Conservation (phyloP, 2,797 vertebrate genomes). For the Chromis chromis region DNA sequence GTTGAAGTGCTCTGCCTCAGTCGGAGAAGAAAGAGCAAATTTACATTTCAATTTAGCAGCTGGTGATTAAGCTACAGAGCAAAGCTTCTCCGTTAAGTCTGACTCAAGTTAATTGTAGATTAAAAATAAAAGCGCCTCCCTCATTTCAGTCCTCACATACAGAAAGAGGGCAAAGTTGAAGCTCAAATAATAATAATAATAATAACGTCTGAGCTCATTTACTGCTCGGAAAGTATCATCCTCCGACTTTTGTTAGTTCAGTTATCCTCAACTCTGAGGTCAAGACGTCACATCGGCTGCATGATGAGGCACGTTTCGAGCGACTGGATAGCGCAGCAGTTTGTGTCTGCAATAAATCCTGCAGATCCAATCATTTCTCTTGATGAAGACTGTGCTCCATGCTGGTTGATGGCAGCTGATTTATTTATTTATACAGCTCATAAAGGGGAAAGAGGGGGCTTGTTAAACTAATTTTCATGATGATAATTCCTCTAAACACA, state of each 20-base stretch:
- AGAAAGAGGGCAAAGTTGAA: neutral
- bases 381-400: slow-evolving; percentile 39
- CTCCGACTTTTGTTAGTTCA: slow-evolving; percentile 15
- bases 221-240: neutral
- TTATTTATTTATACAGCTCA: slow-evolving; percentile 36
- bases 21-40: slow-evolving; percentile 55
- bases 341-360: slow-evolving; percentile 22
- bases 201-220: slow-evolving; percentile 11
- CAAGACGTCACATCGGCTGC: neutral
- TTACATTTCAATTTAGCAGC: slow-evolving; percentile 72
- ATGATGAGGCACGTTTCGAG: slow-evolving; percentile 1
- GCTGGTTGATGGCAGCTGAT: slow-evolving; percentile 43
- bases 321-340: neutral
- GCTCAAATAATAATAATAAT: neutral
- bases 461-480: slow-evolving; percentile 19
- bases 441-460: neutral
- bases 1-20: slow-evolving; percentile 41
- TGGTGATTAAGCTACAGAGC: slow-evolving; percentile 55
- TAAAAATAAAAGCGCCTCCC: slow-evolving; percentile 38
- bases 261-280: neutral
- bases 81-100: slow-evolving; percentile 40
- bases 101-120: slow-evolving; percentile 65
- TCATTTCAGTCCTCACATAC: slow-evolving; percentile 7
- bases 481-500: slow-evolving; percentile 42
- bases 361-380: slow-evolving; percentile 36